These are phyloP conservation scores for Sciurus niger DNA, from an alignment of 2,113 vertebrate genomes.

Conservation along the genomic window DNA sequence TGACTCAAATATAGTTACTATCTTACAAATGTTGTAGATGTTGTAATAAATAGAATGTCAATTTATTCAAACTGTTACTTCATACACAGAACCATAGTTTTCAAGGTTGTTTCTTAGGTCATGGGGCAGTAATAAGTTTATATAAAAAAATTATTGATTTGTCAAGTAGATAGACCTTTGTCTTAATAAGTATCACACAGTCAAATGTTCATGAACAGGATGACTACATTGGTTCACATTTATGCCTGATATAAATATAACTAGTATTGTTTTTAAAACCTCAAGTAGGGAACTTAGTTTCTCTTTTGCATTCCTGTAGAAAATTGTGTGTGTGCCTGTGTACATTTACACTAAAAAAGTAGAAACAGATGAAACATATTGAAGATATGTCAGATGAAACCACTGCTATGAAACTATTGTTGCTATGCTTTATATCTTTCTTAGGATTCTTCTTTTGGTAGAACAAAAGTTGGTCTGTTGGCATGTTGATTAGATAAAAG, in stretches of 20 bases:
- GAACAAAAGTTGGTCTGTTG: constrained; percentile 26
- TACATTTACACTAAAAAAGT: not conserved
- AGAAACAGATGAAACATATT: not conserved
- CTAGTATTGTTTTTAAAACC: constrained; percentile 3
- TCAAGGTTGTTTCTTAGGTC: not conserved
- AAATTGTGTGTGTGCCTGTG: not conserved
- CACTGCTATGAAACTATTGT: not conserved
- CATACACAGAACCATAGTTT: not conserved
- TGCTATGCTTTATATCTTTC: not conserved
- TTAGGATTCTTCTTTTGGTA: constrained; percentile 43
- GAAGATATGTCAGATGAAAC: constrained; percentile 38
- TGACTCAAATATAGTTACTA: not conserved
- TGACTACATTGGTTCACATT: not conserved
- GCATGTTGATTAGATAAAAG: constrained; percentile 41
- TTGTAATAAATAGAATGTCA: not conserved
- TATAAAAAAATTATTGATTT: not conserved
- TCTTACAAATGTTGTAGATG: not conserved
- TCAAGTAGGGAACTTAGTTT: not conserved
- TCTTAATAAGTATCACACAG: not conserved
- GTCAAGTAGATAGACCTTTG: not conserved
- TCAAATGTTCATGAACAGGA: not conserved
- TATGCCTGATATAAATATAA: not conserved
- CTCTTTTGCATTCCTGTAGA: not conserved
- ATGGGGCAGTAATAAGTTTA: not conserved
- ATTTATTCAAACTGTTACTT: not conserved